Base-by-base conservation (phyloP, 1,140 invertebrate genomes). In the Pectinophora gossypiella region DNA sequence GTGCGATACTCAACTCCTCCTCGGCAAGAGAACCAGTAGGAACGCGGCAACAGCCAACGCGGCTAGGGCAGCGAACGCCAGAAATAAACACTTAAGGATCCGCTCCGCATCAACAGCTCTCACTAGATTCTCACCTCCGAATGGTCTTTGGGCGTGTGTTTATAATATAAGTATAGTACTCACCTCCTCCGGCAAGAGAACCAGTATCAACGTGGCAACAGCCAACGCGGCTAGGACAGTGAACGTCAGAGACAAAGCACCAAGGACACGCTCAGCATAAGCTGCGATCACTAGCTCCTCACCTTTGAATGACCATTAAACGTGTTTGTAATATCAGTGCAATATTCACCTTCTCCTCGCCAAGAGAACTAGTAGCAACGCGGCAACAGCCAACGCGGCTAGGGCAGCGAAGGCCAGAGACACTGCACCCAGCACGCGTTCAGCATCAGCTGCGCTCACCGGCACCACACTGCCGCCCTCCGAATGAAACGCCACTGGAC, bases 401-500 rank as follows among this genome's bases (percentile, higher is more conserved):
- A 86, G 66, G 1, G 77, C 83, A 3, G 83, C 83, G 16, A 86
- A 86, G 0, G 83, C 83, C 0, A 86, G 56, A 3, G 83, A 86
- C 7, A 86, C 73, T 0, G 81, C 80, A 1, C 83, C 83, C 0
- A 86, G 62, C 7, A 86, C 81, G 0, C 73, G 62, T 4, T 86
- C 83, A 4, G 80, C 66, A 42, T 78, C 77, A 0, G 66, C 56
- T 23, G 48, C 75, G 0, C 62, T 55, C 2, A 22, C 52, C 0
- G 62, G 56, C 0, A 56, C 48, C 3, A 60, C 49, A 2, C 62
- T 54, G 1, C 57, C 56, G 10, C 73, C 70, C 43, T 83, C 79
- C 0, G 79, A 67, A 10, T 73, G 74, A 47, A 86, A 86, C 4
- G 83, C 70, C 16, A 76, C 71, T 15, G 83, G 83, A 1, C 83